Base-by-base conservation (phyloP, 1,140 invertebrate genomes). In the Polyergus mexicanus region DNA sequence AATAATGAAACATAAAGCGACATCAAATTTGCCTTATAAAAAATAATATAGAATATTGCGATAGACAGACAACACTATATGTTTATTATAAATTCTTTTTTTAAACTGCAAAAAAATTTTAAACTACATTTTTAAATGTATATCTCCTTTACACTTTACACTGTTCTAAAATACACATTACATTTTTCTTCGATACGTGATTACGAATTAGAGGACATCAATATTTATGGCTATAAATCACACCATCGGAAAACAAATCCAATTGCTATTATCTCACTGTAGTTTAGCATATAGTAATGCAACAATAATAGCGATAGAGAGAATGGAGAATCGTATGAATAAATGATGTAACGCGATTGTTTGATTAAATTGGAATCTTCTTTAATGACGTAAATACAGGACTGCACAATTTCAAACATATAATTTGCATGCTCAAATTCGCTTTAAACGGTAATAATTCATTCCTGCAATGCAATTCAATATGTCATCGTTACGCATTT, bases 311-410 rank as follows among this genome's bases (percentile, higher is more conserved):
- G 7, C 0, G n/a, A 6, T n/a, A 13, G 6, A 10, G 1, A 1
- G 63, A 7, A 19, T 3, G 13, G 32, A 69, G n/a, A 66, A 5
- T 77, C 41, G 11, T 28, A 71, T 28, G 22, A 69, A 44, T 56
- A 80, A 51, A 58, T 32, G 65, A 80, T 56, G 65, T 69, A 80
- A 80, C 1, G 6, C 19, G 63, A 80, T 80, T 80, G 51, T 69
- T 22, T 28, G 16, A 80, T 58, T 16, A 69, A 80, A 80, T 56
- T 80, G 65, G 19, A 69, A 69, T 80, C 16, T 69, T 2, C 35
- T 25, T 32, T 69, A 54, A 71, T 19, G 51, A 72, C 19, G 3
- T 71, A 71, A 80, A 80, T 35, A 69, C 25, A 41, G 16, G 5
- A 0, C 44, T 66, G 47, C 47, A 22, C 10, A 16, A 69, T 80